Percentiles rank a stretch among this genome's conserved stretches.
Evolutionary conservation across 2,797 vertebrate genomes (phyloP).

Genomic region (Sternotherus odoratus): DNA sequence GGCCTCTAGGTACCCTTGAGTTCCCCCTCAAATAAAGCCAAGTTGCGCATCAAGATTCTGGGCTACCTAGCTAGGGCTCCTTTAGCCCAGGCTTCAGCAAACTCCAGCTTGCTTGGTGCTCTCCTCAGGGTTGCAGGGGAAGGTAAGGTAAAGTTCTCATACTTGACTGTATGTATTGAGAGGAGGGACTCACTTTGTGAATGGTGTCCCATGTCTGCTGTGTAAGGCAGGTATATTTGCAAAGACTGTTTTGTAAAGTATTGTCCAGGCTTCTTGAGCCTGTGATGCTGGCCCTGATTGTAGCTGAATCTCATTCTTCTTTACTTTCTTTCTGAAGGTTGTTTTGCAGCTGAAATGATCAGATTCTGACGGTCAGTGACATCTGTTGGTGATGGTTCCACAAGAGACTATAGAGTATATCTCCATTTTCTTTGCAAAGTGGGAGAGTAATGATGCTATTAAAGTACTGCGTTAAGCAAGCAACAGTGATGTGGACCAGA

Average conservation of each 20-base stretch:
- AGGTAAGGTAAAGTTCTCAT: background rate
- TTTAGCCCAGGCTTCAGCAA: background rate
- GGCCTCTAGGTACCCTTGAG: background rate
- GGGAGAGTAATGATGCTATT: background rate
- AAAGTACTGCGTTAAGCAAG: background rate
- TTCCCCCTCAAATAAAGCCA: background rate
- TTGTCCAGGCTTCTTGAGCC: background rate
- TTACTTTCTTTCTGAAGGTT: constrained; percentile 81
- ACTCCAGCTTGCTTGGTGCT: background rate
- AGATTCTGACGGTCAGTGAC: background rate
- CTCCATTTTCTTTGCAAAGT: too few species aligned
- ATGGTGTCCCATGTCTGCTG: background rate
- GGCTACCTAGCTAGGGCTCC: background rate
- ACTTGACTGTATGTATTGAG: background rate
- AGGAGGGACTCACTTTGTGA: background rate
- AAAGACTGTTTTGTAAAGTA: background rate
- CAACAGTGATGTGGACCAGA: background rate
- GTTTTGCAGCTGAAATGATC: constrained; percentile 90
- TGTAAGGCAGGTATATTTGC: background rate
- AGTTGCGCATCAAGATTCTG: background rate
- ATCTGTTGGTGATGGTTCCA: background rate
- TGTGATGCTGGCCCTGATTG: background rate
- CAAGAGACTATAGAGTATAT: too few species aligned
- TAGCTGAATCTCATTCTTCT: background rate
- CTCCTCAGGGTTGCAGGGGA: background rate